Conservation (phyloP, 1,140 invertebrate species). For the Apis laboriosa region DNA sequence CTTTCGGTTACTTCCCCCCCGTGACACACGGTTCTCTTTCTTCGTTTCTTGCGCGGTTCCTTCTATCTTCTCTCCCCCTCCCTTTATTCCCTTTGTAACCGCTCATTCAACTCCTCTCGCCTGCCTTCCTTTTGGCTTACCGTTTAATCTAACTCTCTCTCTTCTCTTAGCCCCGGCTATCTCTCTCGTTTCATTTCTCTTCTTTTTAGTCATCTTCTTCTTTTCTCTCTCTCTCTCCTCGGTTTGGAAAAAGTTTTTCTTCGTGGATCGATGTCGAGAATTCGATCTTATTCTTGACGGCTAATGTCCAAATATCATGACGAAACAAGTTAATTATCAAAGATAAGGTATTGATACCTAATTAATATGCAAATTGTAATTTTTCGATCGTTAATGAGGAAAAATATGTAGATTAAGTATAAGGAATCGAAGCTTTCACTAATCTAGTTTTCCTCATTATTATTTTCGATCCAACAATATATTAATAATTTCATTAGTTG, state of each 20-base stretch:
- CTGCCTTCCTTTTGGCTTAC: neutral
- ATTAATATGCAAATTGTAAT: too few species aligned
- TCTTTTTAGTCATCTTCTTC: constrained; percentile 16
- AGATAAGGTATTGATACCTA: too few species aligned
- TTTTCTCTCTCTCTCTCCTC: neutral
- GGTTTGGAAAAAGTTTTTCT: neutral
- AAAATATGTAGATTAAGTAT: too few species aligned
- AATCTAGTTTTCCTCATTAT: too few species aligned
- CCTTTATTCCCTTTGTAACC: constrained; percentile 18
- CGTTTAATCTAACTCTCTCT: constrained; percentile 39
- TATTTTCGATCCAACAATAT: too few species aligned
- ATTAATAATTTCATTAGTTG: too few species aligned
- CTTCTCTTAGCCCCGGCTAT: constrained; percentile 1
- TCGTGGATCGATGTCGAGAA: neutral
- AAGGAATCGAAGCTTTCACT: too few species aligned
- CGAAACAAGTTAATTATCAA: too few species aligned
- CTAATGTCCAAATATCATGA: neutral
- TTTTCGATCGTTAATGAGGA: too few species aligned
- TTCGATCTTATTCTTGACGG: neutral
- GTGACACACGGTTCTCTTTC: constrained; percentile 18
- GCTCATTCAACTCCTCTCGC: neutral
- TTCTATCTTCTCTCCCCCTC: neutral
- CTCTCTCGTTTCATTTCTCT: constrained; percentile 24
- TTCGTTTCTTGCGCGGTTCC: neutral
- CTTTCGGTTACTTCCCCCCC: neutral